Evolutionary conservation across 2,113 vertebrate genomes (phyloP).

Genomic region (Sigmodon hispidus): DNA sequence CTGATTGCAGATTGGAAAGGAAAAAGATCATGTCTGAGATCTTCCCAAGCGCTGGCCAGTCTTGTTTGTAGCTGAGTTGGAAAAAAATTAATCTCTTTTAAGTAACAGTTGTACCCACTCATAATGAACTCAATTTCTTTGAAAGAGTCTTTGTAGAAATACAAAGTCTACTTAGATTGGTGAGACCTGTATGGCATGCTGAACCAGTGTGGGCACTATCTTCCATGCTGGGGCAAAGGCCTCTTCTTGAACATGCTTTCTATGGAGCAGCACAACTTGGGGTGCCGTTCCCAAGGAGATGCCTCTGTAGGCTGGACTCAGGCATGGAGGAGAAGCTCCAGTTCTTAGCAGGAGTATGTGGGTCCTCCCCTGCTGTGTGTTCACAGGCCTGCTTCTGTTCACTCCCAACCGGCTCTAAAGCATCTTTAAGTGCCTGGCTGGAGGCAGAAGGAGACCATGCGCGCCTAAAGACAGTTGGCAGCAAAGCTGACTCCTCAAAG

Average conservation of each 20-base stretch:
- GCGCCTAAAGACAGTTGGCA: constrained; percentile 54
- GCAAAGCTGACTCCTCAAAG: constrained; percentile 15
- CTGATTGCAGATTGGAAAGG: neutral
- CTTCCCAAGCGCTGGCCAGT: neutral
- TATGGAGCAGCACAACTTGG: constrained; percentile 8
- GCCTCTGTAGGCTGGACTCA: neutral
- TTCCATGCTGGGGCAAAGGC: neutral
- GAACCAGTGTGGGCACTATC: neutral
- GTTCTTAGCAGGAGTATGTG: rapidly evolving
- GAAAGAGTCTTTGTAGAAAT: neutral
- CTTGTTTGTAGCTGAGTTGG: neutral
- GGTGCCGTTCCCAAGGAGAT: neutral
- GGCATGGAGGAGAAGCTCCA: rapidly evolving
- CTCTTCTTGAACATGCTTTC: neutral
- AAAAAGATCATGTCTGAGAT: neutral
- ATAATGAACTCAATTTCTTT: neutral
- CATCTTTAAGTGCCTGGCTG: neutral
- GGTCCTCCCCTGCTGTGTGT: neutral
- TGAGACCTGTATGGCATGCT: neutral
- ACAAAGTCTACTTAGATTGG: neutral
- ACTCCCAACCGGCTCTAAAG: neutral
- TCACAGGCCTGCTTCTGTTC: neutral
- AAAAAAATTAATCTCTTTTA: neutral
- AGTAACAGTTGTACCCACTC: neutral
- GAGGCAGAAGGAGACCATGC: constrained; percentile 40